Evolutionary conservation across 2,797 vertebrate genomes (phyloP).

Genomic region (Characodon lateralis): DNA sequence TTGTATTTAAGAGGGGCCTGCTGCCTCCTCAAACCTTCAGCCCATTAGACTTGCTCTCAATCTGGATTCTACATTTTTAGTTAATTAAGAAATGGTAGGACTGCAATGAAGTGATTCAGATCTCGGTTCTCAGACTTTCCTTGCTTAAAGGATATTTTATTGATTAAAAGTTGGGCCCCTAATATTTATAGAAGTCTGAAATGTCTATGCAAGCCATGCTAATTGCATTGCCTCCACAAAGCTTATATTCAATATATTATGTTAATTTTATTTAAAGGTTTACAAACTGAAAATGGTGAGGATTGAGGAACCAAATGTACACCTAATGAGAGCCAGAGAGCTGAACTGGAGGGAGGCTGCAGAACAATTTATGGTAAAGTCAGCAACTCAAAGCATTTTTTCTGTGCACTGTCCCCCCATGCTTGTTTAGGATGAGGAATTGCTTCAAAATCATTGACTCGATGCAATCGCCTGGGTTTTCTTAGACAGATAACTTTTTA

Average conservation of each 20-base stretch:
- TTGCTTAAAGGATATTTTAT: neutral
- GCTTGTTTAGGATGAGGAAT: neutral
- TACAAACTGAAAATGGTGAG: conserved; percentile 3
- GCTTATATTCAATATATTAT: neutral
- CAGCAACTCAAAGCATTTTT: neutral
- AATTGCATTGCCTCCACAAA: neutral
- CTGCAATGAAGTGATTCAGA: neutral
- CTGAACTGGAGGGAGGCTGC: neutral
- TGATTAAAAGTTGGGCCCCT: neutral
- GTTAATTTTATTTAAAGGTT: neutral
- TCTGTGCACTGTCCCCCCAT: neutral
- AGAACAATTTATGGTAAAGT: neutral
- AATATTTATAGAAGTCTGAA: neutral
- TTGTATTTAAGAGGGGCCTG: neutral
- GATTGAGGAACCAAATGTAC: neutral
- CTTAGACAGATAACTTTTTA: neutral
- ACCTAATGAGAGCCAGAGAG: conserved; percentile 45
- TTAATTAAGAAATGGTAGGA: neutral
- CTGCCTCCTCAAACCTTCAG: neutral
- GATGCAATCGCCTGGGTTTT: neutral
- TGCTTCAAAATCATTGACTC: neutral
- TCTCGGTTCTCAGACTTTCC: neutral
- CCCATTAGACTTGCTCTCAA: neutral
- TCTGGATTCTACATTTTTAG: neutral
- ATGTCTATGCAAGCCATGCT: neutral